Evolutionary conservation across 2,888 invertebrate species (phyloP).

Genomic region (Orthosia incerta): DNA sequence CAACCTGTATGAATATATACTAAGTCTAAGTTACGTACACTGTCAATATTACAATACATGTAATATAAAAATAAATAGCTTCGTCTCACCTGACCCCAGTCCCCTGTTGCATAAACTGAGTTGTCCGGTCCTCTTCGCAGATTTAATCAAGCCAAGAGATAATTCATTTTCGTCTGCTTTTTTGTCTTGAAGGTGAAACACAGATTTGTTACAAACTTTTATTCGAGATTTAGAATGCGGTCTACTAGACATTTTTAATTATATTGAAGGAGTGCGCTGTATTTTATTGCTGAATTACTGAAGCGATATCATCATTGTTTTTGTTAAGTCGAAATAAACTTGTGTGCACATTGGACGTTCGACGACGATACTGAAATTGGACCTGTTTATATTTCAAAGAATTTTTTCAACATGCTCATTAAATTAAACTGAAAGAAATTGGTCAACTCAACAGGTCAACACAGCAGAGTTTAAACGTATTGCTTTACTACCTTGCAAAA

Average conservation of each 20-base stretch:
- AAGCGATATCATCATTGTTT: constrained; percentile 63
- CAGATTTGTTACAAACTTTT: constrained; percentile 84
- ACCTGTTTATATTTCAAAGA: not conserved
- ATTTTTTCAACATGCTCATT: not conserved
- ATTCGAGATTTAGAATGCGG: constrained; percentile 81
- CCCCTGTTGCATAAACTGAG: constrained; percentile 95
- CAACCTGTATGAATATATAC: not conserved
- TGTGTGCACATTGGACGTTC: constrained; percentile 33
- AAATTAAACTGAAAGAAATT: not conserved
- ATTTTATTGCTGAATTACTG: constrained; percentile 57
- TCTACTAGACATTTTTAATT: constrained; percentile 79
- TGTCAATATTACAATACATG: not conserved
- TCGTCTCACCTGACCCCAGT: constrained; percentile 92
- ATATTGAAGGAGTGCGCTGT: constrained; percentile 23
- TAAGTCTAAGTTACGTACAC: not conserved
- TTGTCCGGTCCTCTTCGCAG: constrained; percentile 95
- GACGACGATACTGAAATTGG: not conserved
- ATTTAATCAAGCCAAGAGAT: constrained; percentile 93
- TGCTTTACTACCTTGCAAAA: not conserved
- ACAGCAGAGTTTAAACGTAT: not conserved
- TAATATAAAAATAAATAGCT: constrained; percentile 25
- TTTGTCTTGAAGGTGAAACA: constrained; percentile 94
- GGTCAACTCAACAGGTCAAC: not conserved
- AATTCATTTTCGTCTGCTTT: constrained; percentile 93
- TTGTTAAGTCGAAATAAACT: constrained; percentile 50